A percentile compares a stretch with the other conserved stretches of the same genome.
Conservation (phyloP, 2,888 invertebrate species). For the Galerucella nymphaeae region DNA sequence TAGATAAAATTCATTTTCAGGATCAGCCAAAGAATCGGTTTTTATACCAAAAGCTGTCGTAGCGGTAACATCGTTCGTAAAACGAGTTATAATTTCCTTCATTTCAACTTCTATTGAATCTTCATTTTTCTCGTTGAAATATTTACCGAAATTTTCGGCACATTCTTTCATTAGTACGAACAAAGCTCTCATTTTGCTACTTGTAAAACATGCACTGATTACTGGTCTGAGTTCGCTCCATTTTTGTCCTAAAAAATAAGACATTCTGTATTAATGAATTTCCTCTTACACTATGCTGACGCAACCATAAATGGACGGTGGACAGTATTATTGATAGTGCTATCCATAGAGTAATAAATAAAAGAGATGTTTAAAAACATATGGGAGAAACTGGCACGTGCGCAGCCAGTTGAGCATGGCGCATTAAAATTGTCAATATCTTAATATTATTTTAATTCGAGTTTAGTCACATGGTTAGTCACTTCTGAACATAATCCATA, state of each 20-base stretch:
- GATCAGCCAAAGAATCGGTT: constrained; percentile 68
- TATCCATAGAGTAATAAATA: too few relatives aligned
- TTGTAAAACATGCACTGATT: constrained; percentile 58
- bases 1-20: constrained; percentile 68
- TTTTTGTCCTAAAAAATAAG: constrained; percentile 41
- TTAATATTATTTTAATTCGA: too few relatives aligned
- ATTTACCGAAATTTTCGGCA: constrained; percentile 42
- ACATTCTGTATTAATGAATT: background rate
- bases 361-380: too few relatives aligned
- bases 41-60: constrained; percentile 55
- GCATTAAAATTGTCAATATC: too few relatives aligned
- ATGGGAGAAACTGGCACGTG: too few relatives aligned
- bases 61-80: constrained; percentile 69
- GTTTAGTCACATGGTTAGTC: too few relatives aligned
- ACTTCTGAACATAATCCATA: too few relatives aligned
- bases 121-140: constrained; percentile 50
- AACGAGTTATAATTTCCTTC: constrained; percentile 65
- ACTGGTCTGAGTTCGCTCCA: constrained; percentile 59
- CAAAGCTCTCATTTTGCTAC: constrained; percentile 60
- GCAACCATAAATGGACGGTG: too few relatives aligned
- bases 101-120: constrained; percentile 59
- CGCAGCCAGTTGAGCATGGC: too few relatives aligned
- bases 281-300: too few relatives aligned
- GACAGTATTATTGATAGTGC: too few relatives aligned
- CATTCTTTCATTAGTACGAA: constrained; percentile 51